phyloP scores from a whole-genome alignment of 2,888 invertebrate genomes.

The Congeria kusceri region DNA sequence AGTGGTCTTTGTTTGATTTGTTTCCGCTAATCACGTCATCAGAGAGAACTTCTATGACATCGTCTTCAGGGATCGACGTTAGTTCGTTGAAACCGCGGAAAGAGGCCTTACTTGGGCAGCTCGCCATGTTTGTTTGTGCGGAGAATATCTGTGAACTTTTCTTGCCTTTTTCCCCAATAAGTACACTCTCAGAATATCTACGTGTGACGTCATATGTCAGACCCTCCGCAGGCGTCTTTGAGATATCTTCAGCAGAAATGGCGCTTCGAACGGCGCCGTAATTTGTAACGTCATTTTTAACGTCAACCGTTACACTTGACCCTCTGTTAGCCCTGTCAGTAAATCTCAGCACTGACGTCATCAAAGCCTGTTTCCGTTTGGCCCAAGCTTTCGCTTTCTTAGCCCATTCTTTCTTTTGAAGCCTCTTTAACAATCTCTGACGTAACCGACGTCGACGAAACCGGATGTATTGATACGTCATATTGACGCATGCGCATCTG shows the following conservation, averaged over 20 bases:
- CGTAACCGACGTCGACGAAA: conserved; percentile 48
- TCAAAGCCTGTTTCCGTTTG: conserved; percentile 36
- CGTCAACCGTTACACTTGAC: background rate
- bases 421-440: conserved; percentile 28
- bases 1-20: background rate
- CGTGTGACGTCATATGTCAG: background rate
- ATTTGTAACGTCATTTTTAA: background rate
- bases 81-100: conserved; percentile 7
- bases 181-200: conserved; percentile 21
- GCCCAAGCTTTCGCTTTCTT: conserved; percentile 47
- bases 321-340: background rate
- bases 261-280: background rate
- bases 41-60: conserved; percentile 11
- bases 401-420: conserved; percentile 37
- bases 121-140: background rate
- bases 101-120: conserved; percentile 5
- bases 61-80: conserved; percentile 27
- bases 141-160: background rate
- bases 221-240: background rate
- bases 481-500: conserved; percentile 52
- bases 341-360: conserved; percentile 26
- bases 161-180: background rate
- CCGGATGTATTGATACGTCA: conserved; percentile 59
- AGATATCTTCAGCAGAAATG: background rate
- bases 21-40: conserved; percentile 16